Percentiles rank a stretch among this genome's conserved stretches.
Conservation (phyloP, 1,140 invertebrate genomes). For the Pogonus chalceus region DNA sequence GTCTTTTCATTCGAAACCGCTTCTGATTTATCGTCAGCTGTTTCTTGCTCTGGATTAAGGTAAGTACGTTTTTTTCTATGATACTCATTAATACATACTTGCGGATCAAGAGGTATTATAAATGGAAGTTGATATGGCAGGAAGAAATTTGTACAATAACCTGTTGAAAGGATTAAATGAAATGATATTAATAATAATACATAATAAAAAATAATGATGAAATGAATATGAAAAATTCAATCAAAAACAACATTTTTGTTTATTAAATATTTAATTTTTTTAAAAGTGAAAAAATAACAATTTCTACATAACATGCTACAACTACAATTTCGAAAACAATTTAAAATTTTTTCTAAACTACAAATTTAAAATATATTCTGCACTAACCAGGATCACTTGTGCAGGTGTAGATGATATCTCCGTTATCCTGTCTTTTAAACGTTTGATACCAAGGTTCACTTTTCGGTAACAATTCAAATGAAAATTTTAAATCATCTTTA, state of each 20-base stretch:
- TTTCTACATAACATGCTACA: no score
- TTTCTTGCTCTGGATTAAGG: not conserved
- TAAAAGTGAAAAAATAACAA: no score
- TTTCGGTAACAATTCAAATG: slow-evolving; percentile 61
- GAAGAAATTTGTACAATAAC: slow-evolving; percentile 44
- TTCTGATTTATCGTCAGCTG: not conserved
- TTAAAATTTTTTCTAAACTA: no score
- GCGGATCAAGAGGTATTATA: slow-evolving; percentile 45
- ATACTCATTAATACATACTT: slow-evolving; percentile 25
- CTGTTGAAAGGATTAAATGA: slow-evolving; percentile 23
- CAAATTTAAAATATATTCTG: no score
- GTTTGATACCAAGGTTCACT: slow-evolving; percentile 69
- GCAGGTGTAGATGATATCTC: slow-evolving; percentile 45
- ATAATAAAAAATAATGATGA: slow-evolving; percentile 1
- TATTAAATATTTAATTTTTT: no score
- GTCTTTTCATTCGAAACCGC: no score
- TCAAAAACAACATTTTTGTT: not conserved
- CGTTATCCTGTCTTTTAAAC: slow-evolving; percentile 61
- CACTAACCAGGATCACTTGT: slow-evolving; percentile 37
- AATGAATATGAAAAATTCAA: not conserved
- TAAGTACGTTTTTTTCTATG: not conserved
- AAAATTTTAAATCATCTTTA: slow-evolving; percentile 45
- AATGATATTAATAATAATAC: not conserved
- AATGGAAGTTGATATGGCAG: slow-evolving; percentile 66
- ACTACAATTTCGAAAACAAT: no score